A percentile compares a stretch with the other conserved stretches of the same genome.
Conservation (phyloP, 2,113 vertebrate species). For the Oreochromis spilurus region DNA sequence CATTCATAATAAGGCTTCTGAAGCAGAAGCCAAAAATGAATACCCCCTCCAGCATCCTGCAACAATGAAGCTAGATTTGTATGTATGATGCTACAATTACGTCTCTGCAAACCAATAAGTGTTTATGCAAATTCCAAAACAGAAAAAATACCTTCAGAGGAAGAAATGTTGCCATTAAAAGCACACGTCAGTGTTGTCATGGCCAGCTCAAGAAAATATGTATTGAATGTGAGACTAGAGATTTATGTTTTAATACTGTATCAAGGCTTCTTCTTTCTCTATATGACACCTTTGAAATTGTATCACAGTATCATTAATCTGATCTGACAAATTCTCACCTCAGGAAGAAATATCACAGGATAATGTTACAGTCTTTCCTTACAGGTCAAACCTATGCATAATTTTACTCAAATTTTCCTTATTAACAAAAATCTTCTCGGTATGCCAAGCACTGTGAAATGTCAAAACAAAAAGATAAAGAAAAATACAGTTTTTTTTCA, state of each 20-base stretch:
- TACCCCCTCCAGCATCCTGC: background rate
- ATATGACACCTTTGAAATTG: background rate
- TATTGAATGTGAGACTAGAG: background rate
- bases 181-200: background rate
- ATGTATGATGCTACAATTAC: background rate
- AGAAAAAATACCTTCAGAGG: background rate
- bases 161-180: background rate
- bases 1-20: background rate
- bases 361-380: background rate
- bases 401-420: background rate
- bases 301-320: background rate
- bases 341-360: background rate
- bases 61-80: background rate
- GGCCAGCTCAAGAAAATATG: background rate
- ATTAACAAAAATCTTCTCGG: background rate
- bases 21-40: background rate
- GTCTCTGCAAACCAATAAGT: background rate
- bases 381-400: background rate
- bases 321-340: slow-evolving; percentile 10
- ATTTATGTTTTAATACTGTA: slow-evolving; percentile 27
- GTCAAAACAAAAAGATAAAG: accelerated
- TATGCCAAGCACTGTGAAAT: background rate
- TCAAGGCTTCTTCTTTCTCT: background rate
- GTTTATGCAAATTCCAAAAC: background rate
- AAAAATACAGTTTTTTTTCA: accelerated